phyloP scores from a whole-genome alignment of 2,113 vertebrate genomes.

The Otolemur garnettii region DNA sequence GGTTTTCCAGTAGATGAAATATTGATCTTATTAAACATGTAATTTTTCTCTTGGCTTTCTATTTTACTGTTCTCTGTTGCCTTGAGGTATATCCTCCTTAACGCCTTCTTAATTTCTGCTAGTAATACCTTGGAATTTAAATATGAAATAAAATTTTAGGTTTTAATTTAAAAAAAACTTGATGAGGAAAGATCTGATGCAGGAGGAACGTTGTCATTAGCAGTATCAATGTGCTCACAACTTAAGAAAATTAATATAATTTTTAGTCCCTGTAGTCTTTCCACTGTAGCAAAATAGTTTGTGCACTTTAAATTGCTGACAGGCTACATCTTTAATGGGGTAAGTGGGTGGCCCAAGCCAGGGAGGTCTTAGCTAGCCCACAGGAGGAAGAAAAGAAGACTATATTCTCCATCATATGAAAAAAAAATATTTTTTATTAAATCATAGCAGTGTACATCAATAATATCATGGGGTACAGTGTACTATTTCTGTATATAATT shows the following conservation, averaged over 20 bases:
- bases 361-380: slow-evolving; percentile 42
- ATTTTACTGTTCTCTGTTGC: not conserved
- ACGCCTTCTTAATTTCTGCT: slow-evolving; percentile 35
- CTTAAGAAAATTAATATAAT: not conserved
- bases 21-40: not conserved
- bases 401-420: not conserved
- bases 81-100: not conserved
- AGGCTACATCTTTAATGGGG: not conserved
- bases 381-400: not conserved
- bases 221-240: not conserved
- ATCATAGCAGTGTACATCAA: too few species aligned
- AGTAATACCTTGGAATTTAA: slow-evolving; percentile 6
- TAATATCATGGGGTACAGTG: too few species aligned
- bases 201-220: not conserved
- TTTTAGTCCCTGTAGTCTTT: not conserved
- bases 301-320: not conserved
- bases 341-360: slow-evolving; percentile 10
- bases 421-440: not conserved
- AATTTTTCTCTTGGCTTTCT: slow-evolving; percentile 3
- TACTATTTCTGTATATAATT: too few species aligned
- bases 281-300: not conserved
- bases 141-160: slow-evolving; percentile 50
- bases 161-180: slow-evolving; percentile 5
- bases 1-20: slow-evolving; percentile 56
- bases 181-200: not conserved